Percentiles rank a stretch among this genome's conserved stretches.
Evolutionary conservation across 1,140 invertebrate species (phyloP).

Genomic region (Gonioctena quinquepunctata): DNA sequence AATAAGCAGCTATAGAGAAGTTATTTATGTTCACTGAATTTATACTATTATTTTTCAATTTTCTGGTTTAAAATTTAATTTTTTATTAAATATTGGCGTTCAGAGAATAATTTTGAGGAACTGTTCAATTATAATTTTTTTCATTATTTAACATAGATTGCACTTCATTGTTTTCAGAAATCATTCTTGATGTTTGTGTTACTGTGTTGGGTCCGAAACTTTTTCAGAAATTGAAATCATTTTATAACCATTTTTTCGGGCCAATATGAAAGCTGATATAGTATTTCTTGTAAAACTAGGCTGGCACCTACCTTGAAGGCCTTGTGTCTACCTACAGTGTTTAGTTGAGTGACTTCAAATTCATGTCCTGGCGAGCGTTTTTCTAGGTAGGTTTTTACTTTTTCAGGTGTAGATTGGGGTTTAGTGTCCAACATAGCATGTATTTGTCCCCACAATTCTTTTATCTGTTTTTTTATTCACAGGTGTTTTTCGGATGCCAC

Average conservation of each 20-base stretch:
- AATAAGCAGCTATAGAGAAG: too few relatives aligned
- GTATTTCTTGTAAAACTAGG: background rate
- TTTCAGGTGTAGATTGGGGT: background rate
- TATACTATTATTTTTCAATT: too few relatives aligned
- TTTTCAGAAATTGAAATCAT: background rate
- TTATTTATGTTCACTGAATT: too few relatives aligned
- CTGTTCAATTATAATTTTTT: too few relatives aligned
- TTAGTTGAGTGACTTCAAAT: background rate
- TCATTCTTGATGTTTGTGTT: too few relatives aligned
- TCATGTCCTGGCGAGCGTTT: background rate
- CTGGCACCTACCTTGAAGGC: background rate
- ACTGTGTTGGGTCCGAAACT: background rate
- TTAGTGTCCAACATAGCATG: background rate
- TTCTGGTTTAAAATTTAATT: too few relatives aligned
- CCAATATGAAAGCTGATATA: background rate
- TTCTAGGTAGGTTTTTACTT: background rate
- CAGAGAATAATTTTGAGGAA: too few relatives aligned
- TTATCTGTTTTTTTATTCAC: too few relatives aligned
- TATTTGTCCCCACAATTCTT: background rate
- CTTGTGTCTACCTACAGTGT: background rate
- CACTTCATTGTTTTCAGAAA: too few relatives aligned
- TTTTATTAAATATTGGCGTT: too few relatives aligned
- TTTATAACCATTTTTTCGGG: background rate
- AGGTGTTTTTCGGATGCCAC: too few relatives aligned
- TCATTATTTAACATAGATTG: too few relatives aligned